Base-by-base conservation (phyloP, 2,797 vertebrate species). In the Vireo griseus region DNA sequence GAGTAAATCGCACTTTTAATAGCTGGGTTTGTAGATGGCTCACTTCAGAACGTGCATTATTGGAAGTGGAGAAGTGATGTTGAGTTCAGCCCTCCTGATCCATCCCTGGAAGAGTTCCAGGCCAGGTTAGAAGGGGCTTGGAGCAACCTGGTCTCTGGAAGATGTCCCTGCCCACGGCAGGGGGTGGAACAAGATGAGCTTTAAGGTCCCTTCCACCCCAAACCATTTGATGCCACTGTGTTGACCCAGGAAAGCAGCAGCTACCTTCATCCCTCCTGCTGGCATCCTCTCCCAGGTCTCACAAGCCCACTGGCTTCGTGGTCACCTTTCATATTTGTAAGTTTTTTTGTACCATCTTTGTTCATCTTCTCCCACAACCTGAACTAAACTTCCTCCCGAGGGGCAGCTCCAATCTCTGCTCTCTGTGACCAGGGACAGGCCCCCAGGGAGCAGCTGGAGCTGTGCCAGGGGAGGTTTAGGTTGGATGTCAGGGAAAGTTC, bases 401-500 rank as follows among this genome's bases (percentile, higher is more conserved):
- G 45, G 48, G 20, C 35, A 54, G 2, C 9, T 54, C 73, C 14
- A 3, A 7, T 6, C 25, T 62, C 65, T 62, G 20, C 6, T 31
- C 9, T 14, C 29, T 31, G 35, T 5, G 52, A 31, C 26, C 20
- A 6, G 37, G 5, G 16, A 33, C 20, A 26, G 31, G 12, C 45
- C 4, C 9, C 44, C 28, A 37, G 0, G 44, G 51, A 51, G 18
- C 0, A 1, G 20, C 39, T 80, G 67, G n/a, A 66, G 20, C 33
- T 45, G 4, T 11, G 52, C 1, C 33, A 45, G 51, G 19, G 13
- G 1, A 3, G 1, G 9, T 0, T 65, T 0, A 25, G 11, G 20
- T 1, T 80, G 76, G 45, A 9, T 0, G 6, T 21, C 4, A 33
- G 21, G 21, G 0, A 2, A 65, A 72, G 11, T 8, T 21, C 58